phyloP scores from a whole-genome alignment of 1,140 invertebrate genomes.

The Scaptomyza pallida region DNA sequence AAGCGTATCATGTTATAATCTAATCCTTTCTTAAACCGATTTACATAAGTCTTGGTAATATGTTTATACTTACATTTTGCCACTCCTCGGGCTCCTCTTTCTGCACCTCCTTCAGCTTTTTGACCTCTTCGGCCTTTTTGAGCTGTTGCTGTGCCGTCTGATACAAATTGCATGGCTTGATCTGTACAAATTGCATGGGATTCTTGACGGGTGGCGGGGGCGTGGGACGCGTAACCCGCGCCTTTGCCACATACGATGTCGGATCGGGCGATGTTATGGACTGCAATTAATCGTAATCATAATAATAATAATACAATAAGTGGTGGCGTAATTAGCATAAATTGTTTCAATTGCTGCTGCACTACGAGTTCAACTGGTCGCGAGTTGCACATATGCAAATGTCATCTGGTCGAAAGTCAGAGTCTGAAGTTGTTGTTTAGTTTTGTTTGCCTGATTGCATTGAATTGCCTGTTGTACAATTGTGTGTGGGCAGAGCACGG shows the following conservation, averaged over 20 bases:
- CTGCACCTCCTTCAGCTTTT: constrained; percentile 90
- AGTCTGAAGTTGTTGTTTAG: constrained; percentile 41
- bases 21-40: no score
- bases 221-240: constrained; percentile 85
- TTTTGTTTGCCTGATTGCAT: constrained; percentile 1
- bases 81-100: constrained; percentile 94
- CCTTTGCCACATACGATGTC: constrained; percentile 81
- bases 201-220: constrained; percentile 92
- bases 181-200: constrained; percentile 95
- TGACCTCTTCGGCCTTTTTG: constrained; percentile 92
- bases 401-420: constrained; percentile 43
- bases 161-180: constrained; percentile 93
- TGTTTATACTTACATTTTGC: constrained; percentile 93
- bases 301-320: constrained; percentile 41
- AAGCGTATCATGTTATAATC: constrained; percentile 4
- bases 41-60: not conserved
- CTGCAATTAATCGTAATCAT: constrained; percentile 59
- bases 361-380: constrained; percentile 22
- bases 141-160: constrained; percentile 93
- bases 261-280: constrained; percentile 80
- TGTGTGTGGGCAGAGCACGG: constrained; percentile 63
- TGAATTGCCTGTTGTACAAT: not conserved
- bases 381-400: constrained; percentile 59
- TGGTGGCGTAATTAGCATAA: constrained; percentile 65
- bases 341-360: constrained; percentile 58